A percentile compares a stretch with the other conserved stretches of the same genome.
These are phyloP conservation scores for Aphelenchoides avenae DNA, from an alignment of 1,140 invertebrate genomes.

Conservation along the genomic window DNA sequence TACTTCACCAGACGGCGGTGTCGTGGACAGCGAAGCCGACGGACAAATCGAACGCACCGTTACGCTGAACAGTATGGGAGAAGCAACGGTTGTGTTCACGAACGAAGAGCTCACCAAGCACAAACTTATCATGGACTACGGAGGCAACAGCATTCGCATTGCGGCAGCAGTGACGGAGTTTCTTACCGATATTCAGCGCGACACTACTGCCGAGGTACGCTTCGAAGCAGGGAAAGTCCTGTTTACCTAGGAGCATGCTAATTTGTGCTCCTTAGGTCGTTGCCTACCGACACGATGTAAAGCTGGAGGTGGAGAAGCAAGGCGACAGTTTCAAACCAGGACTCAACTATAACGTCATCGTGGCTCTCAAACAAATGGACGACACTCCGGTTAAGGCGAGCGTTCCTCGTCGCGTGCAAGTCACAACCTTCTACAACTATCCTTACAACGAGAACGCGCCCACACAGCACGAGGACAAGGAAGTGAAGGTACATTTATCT, in stretches of 20 bases:
- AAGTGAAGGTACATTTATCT: slow-evolving; percentile 26
- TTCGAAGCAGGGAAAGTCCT: too few species aligned
- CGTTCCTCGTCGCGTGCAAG: slow-evolving; percentile 52
- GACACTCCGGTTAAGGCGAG: slow-evolving; percentile 52
- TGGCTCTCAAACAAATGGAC: slow-evolving; percentile 62
- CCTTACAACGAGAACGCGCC: slow-evolving; percentile 39
- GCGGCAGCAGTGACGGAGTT: slow-evolving; percentile 67
- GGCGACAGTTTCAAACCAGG: slow-evolving; percentile 80
- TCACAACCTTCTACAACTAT: slow-evolving; percentile 56
- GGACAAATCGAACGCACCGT: slow-evolving; percentile 57
- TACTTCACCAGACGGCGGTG: too few species aligned
- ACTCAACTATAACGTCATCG: slow-evolving; percentile 74
- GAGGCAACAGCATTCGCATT: slow-evolving; percentile 63
- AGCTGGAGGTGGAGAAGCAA: slow-evolving; percentile 75
- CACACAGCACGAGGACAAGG: slow-evolving; percentile 50
- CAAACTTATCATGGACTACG: slow-evolving; percentile 60
- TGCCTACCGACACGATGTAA: slow-evolving; percentile 73
- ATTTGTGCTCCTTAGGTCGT: slow-evolving; percentile 33
- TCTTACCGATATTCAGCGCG: slow-evolving; percentile 67
- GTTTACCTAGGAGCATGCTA: slow-evolving; percentile 1
- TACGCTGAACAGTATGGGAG: slow-evolving; percentile 54
- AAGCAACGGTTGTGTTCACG: slow-evolving; percentile 52
- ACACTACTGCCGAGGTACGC: slow-evolving; percentile 62
- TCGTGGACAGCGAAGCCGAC: slow-evolving; percentile 32
- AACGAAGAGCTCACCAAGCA: slow-evolving; percentile 52